phyloP scores from a whole-genome alignment of 2,888 invertebrate species.

The Adineta ricciae region DNA sequence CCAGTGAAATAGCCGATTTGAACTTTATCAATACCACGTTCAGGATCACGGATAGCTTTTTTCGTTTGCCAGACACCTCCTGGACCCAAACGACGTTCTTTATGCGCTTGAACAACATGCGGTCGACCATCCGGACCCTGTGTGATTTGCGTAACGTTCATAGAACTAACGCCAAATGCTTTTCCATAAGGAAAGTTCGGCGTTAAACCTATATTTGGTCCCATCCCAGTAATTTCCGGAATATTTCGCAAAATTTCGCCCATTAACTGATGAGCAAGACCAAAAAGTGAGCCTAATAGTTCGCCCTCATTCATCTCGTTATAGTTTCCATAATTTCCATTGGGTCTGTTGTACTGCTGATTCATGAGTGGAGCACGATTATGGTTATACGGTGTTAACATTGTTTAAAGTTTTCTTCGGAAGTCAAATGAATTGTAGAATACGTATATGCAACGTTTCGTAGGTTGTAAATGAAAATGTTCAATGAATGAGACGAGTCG shows the following conservation, averaged over 20 bases:
- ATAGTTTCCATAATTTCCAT: not conserved
- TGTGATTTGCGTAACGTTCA: not conserved
- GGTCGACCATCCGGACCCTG: conserved; percentile 13
- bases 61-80: not conserved
- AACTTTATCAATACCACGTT: not conserved
- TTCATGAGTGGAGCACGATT: not conserved
- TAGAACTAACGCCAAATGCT: conserved; percentile 4
- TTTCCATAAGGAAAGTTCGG: not conserved
- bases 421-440: no score
- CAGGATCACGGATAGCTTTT: not conserved
- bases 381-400: not conserved
- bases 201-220: not conserved
- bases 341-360: not conserved
- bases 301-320: not conserved
- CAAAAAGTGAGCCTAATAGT: not conserved
- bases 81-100: conserved; percentile 12
- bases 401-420: not conserved
- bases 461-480: not conserved
- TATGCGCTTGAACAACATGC: not conserved
- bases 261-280: not conserved
- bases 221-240: not conserved
- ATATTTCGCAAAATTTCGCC: not conserved
- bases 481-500: not conserved
- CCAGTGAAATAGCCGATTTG: not conserved
- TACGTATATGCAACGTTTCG: no score